These are phyloP conservation scores for Fulica atra DNA, from an alignment of 2,113 vertebrate genomes.

Conservation along the genomic window DNA sequence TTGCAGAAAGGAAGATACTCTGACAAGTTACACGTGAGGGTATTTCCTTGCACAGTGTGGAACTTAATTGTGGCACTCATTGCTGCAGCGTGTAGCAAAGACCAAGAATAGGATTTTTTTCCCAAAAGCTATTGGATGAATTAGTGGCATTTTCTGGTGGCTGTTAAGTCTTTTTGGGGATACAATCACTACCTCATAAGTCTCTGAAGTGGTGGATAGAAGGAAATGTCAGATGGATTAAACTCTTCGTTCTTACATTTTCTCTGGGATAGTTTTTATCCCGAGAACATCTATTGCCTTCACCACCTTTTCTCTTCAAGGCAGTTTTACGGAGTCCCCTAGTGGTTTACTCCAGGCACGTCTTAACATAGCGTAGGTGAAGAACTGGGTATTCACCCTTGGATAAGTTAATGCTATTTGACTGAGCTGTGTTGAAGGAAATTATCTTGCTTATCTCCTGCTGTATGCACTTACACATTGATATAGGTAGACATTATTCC, in stretches of 20 bases:
- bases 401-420: not conserved
- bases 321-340: not conserved
- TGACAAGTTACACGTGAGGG: not conserved
- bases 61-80: not conserved
- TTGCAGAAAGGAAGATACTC: not conserved
- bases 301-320: not conserved
- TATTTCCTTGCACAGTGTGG: not conserved
- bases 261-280: not conserved
- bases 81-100: not conserved
- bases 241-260: not conserved
- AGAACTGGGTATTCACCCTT: not conserved
- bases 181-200: not conserved
- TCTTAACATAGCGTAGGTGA: not conserved
- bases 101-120: not conserved
- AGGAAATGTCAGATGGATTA: not conserved
- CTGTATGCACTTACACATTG: not conserved
- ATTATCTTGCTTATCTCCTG: not conserved
- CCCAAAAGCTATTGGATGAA: not conserved
- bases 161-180: not conserved
- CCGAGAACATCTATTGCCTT: not conserved
- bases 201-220: not conserved
- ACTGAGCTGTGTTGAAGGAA: not conserved
- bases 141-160: not conserved
- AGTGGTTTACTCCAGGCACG: not conserved
- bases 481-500: not conserved